Evolutionary conservation across 2,797 vertebrate genomes (phyloP), one percentile per base, ranked within the genome.

Genomic region (Hafferia zeledoni): DNA sequence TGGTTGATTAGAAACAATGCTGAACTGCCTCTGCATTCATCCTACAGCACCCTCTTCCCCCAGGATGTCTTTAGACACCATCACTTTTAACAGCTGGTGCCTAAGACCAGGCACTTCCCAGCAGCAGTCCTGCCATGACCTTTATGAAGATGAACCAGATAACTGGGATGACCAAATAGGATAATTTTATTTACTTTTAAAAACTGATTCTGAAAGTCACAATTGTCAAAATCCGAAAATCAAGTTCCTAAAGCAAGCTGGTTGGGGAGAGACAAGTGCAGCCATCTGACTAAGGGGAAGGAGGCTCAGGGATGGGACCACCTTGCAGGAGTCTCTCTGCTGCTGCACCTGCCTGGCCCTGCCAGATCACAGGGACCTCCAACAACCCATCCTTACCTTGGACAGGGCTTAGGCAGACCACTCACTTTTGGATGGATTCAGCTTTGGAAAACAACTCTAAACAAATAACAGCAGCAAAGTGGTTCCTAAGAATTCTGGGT

Each of bases 271-370:
- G 50, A 28, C 82, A 41, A 69, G n/a, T 1, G 41, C 35, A 75
- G 67, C 35, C 56, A 15, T 20, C 33, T 39, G 47, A 33, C 20
- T 13, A 52, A 49, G 0, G 1, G 1, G 0, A 43, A n/a, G 44
- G 31, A 68, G 30, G 52, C 55, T 59, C 13, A 19, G 24, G 37
- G 30, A 17, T 24, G n/a, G 0, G 1, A 59, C 17, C 25, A 57
- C 37, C 76, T 49, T 35, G 33, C 30, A 19, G 10, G 18, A 11
- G 43, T 27, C 18, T 43, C 24, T 11, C 64, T 44, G n/a, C 35
- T 17, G 11, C 55, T 53, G 70, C 56, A 44, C 24, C 64, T 71
- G 52, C 33, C 39, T 47, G 41, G 55, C 17, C 31, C 70, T 89
- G 70, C 69, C 25, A 0, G 23, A 14, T 10, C 68, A 8, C 11